A percentile compares a stretch with the other conserved stretches of the same genome.
Evolutionary conservation across 2,888 invertebrate genomes (phyloP).

Genomic region (Eumacrocentrus americanus): DNA sequence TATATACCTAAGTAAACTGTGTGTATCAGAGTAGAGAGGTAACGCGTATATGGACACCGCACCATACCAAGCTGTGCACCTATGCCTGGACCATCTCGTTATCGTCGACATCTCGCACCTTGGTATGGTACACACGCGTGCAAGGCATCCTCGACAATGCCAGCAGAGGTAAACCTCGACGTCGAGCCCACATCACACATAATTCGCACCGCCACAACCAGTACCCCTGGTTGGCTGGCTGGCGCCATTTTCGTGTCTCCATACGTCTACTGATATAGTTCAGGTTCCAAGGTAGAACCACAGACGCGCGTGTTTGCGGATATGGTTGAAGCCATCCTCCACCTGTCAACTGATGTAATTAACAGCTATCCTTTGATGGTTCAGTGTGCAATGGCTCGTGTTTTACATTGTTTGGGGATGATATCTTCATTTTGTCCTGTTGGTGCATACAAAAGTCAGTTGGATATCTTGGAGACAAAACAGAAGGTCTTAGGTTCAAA

Average conservation of each 20-base stretch:
- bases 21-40: conserved; percentile 6
- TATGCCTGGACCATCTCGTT: too few relatives aligned
- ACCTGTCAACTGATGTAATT: not conserved
- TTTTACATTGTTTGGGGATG: not conserved
- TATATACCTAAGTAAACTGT: conserved; percentile 21
- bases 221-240: conserved; percentile 6
- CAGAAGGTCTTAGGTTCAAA: too few relatives aligned
- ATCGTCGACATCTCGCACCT: conserved; percentile 30
- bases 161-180: conserved; percentile 43
- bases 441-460: too few relatives aligned
- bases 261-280: conserved; percentile 3
- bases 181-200: conserved; percentile 46
- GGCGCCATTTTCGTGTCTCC: conserved; percentile 7
- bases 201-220: conserved; percentile 38
- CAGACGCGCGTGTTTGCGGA: conserved; percentile 8
- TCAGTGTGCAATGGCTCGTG: too few relatives aligned
- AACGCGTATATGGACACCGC: too few relatives aligned
- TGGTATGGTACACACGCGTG: conserved; percentile 28
- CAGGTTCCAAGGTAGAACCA: conserved; percentile 17
- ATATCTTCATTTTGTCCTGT: too few relatives aligned
- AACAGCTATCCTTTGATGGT: not conserved
- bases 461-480: too few relatives aligned
- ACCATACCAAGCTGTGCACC: too few relatives aligned
- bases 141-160: conserved; percentile 35
- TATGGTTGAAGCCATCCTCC: too few relatives aligned